A percentile compares a stretch with the other conserved stretches of the same genome.
phyloP scores from a whole-genome alignment of 1,140 invertebrate species.

The Drosophila sp. region DNA sequence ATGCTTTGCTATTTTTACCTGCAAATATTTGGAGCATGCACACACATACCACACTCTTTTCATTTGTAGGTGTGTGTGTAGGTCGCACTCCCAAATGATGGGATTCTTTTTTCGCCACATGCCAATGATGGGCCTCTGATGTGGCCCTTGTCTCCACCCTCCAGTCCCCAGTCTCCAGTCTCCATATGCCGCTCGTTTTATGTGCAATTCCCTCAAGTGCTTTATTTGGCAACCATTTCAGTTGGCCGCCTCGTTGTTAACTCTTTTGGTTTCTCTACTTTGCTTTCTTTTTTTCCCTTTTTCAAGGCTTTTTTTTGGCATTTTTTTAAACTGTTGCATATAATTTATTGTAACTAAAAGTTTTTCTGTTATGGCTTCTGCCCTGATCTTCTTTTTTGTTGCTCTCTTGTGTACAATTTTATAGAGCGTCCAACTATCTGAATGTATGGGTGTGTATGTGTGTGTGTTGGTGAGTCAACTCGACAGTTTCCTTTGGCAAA shows the following conservation, averaged over 20 bases:
- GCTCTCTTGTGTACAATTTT: constrained; percentile 77
- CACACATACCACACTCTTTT: constrained; percentile 8
- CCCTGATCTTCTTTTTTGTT: constrained; percentile 53
- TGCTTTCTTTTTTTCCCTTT: constrained; percentile 27
- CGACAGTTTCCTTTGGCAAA: constrained; percentile 62
- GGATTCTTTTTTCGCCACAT: constrained; percentile 76
- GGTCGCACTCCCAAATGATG: constrained; percentile 67
- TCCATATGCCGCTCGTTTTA: constrained; percentile 67
- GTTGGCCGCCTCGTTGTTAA: constrained; percentile 66
- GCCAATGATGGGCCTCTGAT: constrained; percentile 67
- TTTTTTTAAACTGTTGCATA: constrained; percentile 78
- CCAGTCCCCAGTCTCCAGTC: constrained; percentile 26
- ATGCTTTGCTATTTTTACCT: constrained; percentile 67
- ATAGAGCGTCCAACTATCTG: constrained; percentile 39
- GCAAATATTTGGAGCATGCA: constrained; percentile 63
- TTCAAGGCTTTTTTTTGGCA: constrained; percentile 21
- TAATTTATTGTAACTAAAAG: constrained; percentile 83
- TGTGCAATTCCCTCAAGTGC: constrained; percentile 82
- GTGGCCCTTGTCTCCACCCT: constrained; percentile 29
- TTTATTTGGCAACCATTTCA: constrained; percentile 74
- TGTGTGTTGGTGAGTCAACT: constrained; percentile 27
- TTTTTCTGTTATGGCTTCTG: constrained; percentile 35
- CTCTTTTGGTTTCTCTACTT: constrained; percentile 56
- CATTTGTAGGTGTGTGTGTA: constrained; percentile 1
- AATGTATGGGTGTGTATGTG: constrained; percentile 3